A percentile compares a stretch with the other conserved stretches of the same genome.
Evolutionary conservation across 2,888 invertebrate genomes (phyloP).

Genomic region (Cyrtodaria siliqua): DNA sequence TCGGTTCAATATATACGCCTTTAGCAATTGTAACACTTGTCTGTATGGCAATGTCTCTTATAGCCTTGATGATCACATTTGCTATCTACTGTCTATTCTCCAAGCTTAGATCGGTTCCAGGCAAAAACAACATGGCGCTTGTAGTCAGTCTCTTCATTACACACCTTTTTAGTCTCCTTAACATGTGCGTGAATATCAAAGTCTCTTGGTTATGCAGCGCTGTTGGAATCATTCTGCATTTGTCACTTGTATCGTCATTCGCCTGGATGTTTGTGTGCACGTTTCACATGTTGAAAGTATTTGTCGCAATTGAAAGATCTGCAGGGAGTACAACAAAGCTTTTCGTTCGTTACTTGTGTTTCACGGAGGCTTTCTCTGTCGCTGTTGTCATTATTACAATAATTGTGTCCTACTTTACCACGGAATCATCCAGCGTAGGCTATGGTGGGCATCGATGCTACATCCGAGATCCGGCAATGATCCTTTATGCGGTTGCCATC

Average conservation of each 20-base stretch:
- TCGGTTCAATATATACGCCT: background rate
- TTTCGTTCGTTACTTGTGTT: conserved; percentile 18
- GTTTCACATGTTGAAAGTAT: conserved; percentile 53
- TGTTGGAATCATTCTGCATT: background rate
- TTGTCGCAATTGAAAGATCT: conserved; percentile 30
- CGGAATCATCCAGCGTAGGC: conserved; percentile 10
- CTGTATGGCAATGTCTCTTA: conserved; percentile 21
- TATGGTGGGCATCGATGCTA: conserved; percentile 52
- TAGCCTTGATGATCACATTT: conserved; percentile 25
- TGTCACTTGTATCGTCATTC: conserved; percentile 14
- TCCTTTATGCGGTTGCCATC: conserved; percentile 39
- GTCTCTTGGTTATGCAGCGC: conserved; percentile 1
- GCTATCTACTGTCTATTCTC: conserved; percentile 4
- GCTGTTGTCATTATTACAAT: conserved; percentile 18
- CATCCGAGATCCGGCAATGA: conserved; percentile 19
- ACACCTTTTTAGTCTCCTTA: background rate
- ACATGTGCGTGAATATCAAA: background rate
- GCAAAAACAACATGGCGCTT: conserved; percentile 15
- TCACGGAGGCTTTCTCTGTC: conserved; percentile 1
- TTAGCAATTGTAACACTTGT: conserved; percentile 23
- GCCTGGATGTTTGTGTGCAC: conserved; percentile 42
- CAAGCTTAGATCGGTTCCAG: conserved; percentile 4
- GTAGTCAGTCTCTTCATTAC: conserved; percentile 4
- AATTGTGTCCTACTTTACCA: background rate
- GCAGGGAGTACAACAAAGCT: conserved; percentile 1